A percentile compares a stretch with the other conserved stretches of the same genome.
Conservation (phyloP, 2,888 invertebrate species). For the Seira musarum region DNA sequence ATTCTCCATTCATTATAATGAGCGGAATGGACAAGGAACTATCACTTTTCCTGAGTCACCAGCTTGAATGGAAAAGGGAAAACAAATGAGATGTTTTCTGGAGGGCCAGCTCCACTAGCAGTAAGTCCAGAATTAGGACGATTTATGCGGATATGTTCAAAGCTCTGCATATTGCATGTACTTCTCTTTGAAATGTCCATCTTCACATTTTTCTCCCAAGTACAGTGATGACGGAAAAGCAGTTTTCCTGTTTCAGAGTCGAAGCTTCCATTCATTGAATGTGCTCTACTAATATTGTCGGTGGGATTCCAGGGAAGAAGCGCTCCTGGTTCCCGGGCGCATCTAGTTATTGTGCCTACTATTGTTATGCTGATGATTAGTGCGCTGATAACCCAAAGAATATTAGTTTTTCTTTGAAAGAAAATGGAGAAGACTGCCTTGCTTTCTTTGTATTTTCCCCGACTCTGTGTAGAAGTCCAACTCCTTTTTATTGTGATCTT, state of each 20-base stretch:
- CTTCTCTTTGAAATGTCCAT: too few relatives aligned
- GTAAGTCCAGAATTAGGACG: too few relatives aligned
- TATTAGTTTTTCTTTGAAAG: slow-evolving; percentile 25
- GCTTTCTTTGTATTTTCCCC: slow-evolving; percentile 20
- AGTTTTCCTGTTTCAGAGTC: too few relatives aligned
- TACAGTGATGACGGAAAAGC: slow-evolving; percentile 13
- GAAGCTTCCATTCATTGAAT: too few relatives aligned
- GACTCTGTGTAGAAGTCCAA: not conserved
- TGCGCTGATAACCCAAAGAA: slow-evolving; percentile 17
- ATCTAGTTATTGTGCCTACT: not conserved
- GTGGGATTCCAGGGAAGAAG: too few relatives aligned
- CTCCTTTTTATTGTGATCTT: not conserved
- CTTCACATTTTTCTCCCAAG: slow-evolving; percentile 28
- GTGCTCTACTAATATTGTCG: too few relatives aligned
- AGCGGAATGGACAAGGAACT: not conserved
- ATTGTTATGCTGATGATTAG: not conserved
- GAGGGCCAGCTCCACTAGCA: too few relatives aligned
- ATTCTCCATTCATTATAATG: slow-evolving; percentile 12
- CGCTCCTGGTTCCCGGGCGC: too few relatives aligned
- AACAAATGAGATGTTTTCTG: slow-evolving; percentile 3
- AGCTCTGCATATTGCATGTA: too few relatives aligned
- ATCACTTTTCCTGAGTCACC: not conserved
- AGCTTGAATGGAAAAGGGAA: not conserved
- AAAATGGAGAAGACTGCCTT: not conserved
- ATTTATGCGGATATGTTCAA: too few relatives aligned